Evolutionary conservation across 2,797 vertebrate species (phyloP).

Genomic region (Myotis planiceps): DNA sequence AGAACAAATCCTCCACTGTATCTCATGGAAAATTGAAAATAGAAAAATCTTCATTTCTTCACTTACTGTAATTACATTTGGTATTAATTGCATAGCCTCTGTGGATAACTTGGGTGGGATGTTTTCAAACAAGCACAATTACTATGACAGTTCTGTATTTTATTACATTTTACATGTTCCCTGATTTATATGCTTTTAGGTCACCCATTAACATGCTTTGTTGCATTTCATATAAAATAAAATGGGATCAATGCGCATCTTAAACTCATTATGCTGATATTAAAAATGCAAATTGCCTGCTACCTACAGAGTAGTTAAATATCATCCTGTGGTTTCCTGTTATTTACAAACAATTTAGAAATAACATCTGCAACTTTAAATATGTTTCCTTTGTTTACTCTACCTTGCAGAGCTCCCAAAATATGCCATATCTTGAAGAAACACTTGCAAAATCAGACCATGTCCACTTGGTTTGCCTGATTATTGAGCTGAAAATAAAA

Average conservation of each 20-base stretch:
- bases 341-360: slow-evolving; percentile 83
- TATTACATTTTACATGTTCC: slow-evolving; percentile 63
- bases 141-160: slow-evolving; percentile 34
- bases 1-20: slow-evolving; percentile 24
- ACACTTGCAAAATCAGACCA: slow-evolving; percentile 50
- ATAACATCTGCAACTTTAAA: slow-evolving; percentile 79
- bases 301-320: slow-evolving; percentile 83
- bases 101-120: neutral
- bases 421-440: slow-evolving; percentile 23
- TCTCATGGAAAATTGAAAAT: slow-evolving; percentile 52
- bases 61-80: slow-evolving; percentile 50
- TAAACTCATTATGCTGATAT: slow-evolving; percentile 81
- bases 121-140: slow-evolving; percentile 47
- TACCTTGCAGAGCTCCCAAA: slow-evolving; percentile 27
- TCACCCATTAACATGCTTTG: slow-evolving; percentile 73
- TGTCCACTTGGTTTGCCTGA: neutral
- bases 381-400: slow-evolving; percentile 72
- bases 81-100: slow-evolving; percentile 41
- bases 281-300: slow-evolving; percentile 82
- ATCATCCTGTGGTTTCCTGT: slow-evolving; percentile 77
- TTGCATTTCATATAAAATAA: slow-evolving; percentile 71
- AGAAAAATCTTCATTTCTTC: slow-evolving; percentile 37
- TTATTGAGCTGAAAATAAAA: neutral
- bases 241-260: slow-evolving; percentile 75
- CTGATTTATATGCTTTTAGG: slow-evolving; percentile 72